A percentile compares a stretch with the other conserved stretches of the same genome.
These are phyloP conservation scores for Heliothis virescens DNA, from an alignment of 1,140 invertebrate genomes.

Conservation along the genomic window DNA sequence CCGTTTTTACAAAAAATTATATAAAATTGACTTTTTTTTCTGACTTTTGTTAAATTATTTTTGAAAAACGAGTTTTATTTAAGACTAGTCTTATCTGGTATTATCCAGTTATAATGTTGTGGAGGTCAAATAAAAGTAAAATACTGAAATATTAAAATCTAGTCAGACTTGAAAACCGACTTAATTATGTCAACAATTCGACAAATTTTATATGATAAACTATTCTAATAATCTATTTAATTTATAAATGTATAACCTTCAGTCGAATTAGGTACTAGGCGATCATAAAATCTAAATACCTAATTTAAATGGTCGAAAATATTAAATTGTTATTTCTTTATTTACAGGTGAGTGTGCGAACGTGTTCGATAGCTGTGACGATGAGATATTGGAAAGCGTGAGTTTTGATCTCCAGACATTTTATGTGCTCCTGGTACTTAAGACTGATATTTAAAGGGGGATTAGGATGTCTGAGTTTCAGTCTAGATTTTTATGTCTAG, in stretches of 20 bases:
- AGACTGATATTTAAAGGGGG: background rate
- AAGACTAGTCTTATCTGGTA: no score
- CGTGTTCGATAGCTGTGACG: slow-evolving; percentile 50
- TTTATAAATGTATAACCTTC: slow-evolving; percentile 4
- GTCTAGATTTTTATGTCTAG: no score
- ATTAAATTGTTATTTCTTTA: slow-evolving; percentile 55
- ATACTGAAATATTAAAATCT: no score
- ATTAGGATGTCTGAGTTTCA: no score
- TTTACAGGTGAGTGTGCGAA: slow-evolving; percentile 74
- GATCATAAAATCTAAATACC: background rate
- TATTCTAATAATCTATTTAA: background rate
- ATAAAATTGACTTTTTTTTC: no score
- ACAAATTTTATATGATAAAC: background rate
- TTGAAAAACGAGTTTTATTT: no score
- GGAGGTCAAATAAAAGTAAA: no score
- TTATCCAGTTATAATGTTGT: no score
- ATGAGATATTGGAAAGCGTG: slow-evolving; percentile 52
- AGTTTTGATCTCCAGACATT: slow-evolving; percentile 3
- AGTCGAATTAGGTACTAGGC: slow-evolving; percentile 7
- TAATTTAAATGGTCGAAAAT: slow-evolving; percentile 14
- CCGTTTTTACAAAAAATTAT: no score
- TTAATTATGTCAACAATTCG: background rate
- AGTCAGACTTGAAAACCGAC: background rate
- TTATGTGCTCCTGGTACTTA: slow-evolving; percentile 16
- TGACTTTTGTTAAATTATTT: no score